Evolutionary conservation across 2,113 vertebrate species (phyloP).

Genomic region (Sturnira hondurensis): DNA sequence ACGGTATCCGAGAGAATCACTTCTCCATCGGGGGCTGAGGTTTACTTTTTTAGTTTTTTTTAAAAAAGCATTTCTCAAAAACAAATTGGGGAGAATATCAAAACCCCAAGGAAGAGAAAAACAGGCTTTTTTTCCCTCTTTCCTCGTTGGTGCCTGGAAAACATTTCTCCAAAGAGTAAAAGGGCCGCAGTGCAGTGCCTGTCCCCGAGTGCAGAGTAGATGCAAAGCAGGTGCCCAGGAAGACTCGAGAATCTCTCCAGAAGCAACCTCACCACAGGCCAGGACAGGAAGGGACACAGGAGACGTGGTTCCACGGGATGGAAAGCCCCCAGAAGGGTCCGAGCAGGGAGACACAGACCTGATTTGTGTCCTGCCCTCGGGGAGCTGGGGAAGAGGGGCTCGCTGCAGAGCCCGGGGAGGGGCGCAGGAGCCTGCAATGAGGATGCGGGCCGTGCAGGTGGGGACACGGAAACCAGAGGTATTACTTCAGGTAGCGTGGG

Average conservation of each 20-base stretch:
- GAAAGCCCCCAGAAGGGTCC: not conserved
- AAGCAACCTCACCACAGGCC: not conserved
- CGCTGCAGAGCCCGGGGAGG: not conserved
- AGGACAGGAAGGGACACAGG: not conserved
- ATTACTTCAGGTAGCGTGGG: not conserved
- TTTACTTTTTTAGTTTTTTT: not conserved
- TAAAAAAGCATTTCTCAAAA: not conserved
- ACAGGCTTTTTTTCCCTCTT: not conserved
- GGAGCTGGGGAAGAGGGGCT: not conserved
- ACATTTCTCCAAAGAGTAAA: not conserved
- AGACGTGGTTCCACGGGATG: not conserved
- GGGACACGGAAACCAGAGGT: not conserved
- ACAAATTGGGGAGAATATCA: not conserved
- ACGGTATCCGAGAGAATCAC: not conserved
- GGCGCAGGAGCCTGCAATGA: accelerated
- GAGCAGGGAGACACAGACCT: not conserved
- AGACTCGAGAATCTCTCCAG: not conserved
- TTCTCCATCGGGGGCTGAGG: not conserved
- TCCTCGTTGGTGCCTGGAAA: not conserved
- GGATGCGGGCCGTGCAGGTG: not conserved
- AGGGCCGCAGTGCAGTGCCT: not conserved
- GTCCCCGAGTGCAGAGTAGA: not conserved
- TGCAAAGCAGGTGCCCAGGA: not conserved
- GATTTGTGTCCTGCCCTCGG: not conserved
- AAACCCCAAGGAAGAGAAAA: not conserved